These are phyloP conservation scores for Vanacampus margaritifer DNA, from an alignment of 2,113 vertebrate species.

Conservation along the genomic window DNA sequence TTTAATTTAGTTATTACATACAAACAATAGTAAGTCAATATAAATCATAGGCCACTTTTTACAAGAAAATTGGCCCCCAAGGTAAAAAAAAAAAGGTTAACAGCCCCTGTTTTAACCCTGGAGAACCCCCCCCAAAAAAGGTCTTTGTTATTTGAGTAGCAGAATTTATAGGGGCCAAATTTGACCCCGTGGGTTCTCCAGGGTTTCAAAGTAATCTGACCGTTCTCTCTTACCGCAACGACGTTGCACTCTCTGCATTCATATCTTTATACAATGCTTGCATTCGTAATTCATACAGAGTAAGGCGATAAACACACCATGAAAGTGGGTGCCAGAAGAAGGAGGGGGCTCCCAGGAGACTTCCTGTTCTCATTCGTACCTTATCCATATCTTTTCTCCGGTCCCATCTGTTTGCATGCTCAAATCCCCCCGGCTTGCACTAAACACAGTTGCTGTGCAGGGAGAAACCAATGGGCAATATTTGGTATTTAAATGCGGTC, in stretches of 20 bases:
- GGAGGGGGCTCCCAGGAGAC: slow-evolving; percentile 60
- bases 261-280: slow-evolving; percentile 52
- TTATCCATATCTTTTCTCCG: slow-evolving; percentile 70
- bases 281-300: slow-evolving; percentile 62
- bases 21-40: no score
- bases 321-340: slow-evolving; percentile 61
- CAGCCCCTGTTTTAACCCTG: no score
- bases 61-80: no score
- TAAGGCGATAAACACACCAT: slow-evolving; percentile 65
- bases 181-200: no score
- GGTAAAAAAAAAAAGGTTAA: no score
- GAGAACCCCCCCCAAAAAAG: no score
- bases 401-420: slow-evolving; percentile 74
- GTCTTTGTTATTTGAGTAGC: no score
- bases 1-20: no score
- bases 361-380: slow-evolving; percentile 60
- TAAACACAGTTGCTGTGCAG: slow-evolving; percentile 67
- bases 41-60: no score
- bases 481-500: slow-evolving; percentile 75
- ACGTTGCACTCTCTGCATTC: slow-evolving; percentile 53
- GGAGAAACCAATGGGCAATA: slow-evolving; percentile 72
- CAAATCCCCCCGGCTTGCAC: slow-evolving; percentile 72
- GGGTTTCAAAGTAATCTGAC: slow-evolving; percentile 28
- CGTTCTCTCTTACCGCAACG: slow-evolving; percentile 23
- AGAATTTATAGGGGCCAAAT: no score